Base-by-base conservation (phyloP, 2,888 invertebrate genomes). In the Cyclophora albipunctata region DNA sequence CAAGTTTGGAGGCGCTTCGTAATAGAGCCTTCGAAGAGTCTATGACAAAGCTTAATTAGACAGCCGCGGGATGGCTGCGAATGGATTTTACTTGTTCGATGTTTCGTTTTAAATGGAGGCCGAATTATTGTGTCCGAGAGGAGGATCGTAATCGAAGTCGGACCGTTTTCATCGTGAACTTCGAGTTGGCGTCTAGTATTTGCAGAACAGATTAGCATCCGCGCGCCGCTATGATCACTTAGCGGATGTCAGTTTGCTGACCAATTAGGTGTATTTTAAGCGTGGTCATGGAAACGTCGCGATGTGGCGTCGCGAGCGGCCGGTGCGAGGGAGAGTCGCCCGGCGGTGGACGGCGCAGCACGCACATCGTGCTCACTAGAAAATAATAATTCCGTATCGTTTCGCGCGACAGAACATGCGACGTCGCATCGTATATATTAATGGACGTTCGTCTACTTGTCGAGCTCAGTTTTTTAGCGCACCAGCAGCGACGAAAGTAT, bases 1-100 rank as follows among this genome's bases (percentile, higher is more conserved):
- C 80, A 86, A 87, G 85, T 87, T 86, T 78, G 82, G 84, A 83
- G 77, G 78, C 78, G 75, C 78, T 80, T 82, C 80, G 84, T 88
- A 88, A 88, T 86, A 86, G 86, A 88, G 84, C 83, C 84, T 87
- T 84, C 86, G 87, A 85, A 83, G 81, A 85, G 84, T 81, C 84
- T 86, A 86, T 87, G 86, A 87, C 87, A 85, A 82, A 82, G 82
- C 83, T 79, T 88, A 88, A 88, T 88, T 84, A 88, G 88, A 88
- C 87, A 86, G 84, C 81, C 86, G 85, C 76, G 73, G 72, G 81
- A 78, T 80, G 76, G 76, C 77, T 78, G 71, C 79, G 81, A 85
- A 87, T 88, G 87, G 87, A 85, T 81, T 88, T 87, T 86, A 81
- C 87, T 85, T 84, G 87, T 87, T 80, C 74, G 66, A 73, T 79